Base-by-base conservation (phyloP, 2,797 vertebrate species). In the Phrynocephalus guinanensis region DNA sequence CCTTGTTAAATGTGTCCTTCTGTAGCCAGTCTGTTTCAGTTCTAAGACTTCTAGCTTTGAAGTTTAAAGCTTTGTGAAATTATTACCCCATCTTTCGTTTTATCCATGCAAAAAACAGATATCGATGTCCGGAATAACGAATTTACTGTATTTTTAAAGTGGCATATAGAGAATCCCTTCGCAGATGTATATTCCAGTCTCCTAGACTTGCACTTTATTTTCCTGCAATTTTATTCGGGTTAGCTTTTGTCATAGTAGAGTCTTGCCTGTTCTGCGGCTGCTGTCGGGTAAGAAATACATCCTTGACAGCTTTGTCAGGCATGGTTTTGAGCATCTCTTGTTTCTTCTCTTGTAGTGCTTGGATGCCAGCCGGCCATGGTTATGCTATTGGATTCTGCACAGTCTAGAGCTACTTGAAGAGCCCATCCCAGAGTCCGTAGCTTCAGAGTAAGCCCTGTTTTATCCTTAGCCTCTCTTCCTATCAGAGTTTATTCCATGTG, bases 371-470 rank as follows among this genome's bases (percentile, higher is more conserved):
- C 97, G 97, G 18, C 97, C 97, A 7, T 97, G 97, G 97, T 94
- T 97, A 85, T 97, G 97, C 93, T 97, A 97, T 67, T 97, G 97
- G 97, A 97, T 97, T 90, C 93, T 97, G 91, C 97, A 99, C 97
- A 98, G 99, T 95, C 92, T 99, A 97, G 98, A 99, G 92, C 95
- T 99, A 84, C 96, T 99, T 7, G 98, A 98, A 1, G 98, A 99
- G 89, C 98, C 97, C 81, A 95, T 99, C 92, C 98, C 98, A 1
- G 89, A 98, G 84, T 94, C 96, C 0, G 95, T 99, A 26, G 97
- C 98, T 76, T 98, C 98, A 16, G 98, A 99, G 99, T 99, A 94
- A 98, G 98, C 96, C 87, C 24, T 63, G 82, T 87, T 0, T 5
- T 5, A 11, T 0, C 33, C 9, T 50, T 82, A 30, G 24, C 18